phyloP scores from a whole-genome alignment of 2,888 invertebrate species.

The Diarsia brunnea region DNA sequence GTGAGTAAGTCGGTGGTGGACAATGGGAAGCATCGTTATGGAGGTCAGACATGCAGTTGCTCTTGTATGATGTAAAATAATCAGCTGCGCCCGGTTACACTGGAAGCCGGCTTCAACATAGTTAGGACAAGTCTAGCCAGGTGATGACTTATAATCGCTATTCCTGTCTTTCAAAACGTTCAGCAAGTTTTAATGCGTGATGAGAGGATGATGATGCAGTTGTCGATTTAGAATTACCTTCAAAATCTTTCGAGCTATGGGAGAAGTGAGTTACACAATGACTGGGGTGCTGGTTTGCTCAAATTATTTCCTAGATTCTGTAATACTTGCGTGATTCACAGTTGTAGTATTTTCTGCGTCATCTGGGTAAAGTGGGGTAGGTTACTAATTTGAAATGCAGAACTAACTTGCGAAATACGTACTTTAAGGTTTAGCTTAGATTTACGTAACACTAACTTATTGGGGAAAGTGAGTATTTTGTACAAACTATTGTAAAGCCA shows the following conservation, averaged over 20 bases:
- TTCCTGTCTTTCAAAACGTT: neutral
- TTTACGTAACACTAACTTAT: neutral
- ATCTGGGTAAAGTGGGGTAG: conserved; percentile 40
- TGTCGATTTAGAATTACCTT: neutral
- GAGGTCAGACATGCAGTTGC: neutral
- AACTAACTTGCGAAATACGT: conserved; percentile 34
- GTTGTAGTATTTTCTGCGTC: conserved; percentile 42
- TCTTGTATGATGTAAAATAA: too few relatives aligned
- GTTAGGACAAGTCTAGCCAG: neutral
- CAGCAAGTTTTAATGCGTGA: neutral
- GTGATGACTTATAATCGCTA: neutral
- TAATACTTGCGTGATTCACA: conserved; percentile 50
- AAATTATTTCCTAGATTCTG: conserved; percentile 44
- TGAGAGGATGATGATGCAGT: too few relatives aligned
- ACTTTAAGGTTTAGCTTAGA: conserved; percentile 6
- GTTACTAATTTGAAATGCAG: conserved; percentile 45
- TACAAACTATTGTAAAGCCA: neutral
- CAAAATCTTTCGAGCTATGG: neutral
- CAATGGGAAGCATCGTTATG: too few relatives aligned
- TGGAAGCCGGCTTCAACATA: neutral
- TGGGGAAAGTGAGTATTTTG: conserved; percentile 6
- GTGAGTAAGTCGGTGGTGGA: too few relatives aligned
- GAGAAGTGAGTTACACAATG: neutral
- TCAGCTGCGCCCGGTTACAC: too few relatives aligned
- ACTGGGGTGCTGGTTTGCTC: conserved; percentile 22